phyloP scores from a whole-genome alignment of 2,797 vertebrate genomes.

The Erethizon dorsatum region DNA sequence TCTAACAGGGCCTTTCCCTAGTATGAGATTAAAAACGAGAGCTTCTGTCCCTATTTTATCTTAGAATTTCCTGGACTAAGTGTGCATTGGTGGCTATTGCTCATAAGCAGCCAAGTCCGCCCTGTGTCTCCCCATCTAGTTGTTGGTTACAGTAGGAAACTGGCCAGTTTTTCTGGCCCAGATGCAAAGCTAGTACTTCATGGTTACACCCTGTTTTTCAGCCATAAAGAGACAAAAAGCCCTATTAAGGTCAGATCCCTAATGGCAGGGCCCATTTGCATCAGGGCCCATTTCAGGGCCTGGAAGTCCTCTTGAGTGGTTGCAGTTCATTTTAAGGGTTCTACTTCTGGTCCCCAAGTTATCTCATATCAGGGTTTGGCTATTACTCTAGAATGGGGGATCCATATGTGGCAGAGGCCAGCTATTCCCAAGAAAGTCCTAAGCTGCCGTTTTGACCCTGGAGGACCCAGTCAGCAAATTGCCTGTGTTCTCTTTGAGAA shows the following conservation, averaged over 20 bases:
- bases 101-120: neutral
- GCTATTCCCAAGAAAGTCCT: neutral
- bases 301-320: neutral
- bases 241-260: neutral
- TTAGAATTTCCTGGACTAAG: neutral
- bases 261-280: neutral
- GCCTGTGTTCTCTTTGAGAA: neutral
- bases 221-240: neutral
- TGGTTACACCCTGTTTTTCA: neutral
- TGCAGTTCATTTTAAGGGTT: neutral
- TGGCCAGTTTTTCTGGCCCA: neutral
- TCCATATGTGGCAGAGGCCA: neutral
- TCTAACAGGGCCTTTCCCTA: neutral
- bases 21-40: neutral
- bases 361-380: neutral
- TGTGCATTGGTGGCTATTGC: neutral
- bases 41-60: neutral
- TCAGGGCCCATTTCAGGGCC: neutral
- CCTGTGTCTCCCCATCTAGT: neutral
- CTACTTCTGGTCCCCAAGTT: neutral
- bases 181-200: neutral
- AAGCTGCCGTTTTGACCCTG: neutral
- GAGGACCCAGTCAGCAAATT: neutral
- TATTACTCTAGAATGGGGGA: neutral
- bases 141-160: neutral